Base-by-base conservation (phyloP, 2,113 vertebrate species). In the Rhipidura dahli region DNA sequence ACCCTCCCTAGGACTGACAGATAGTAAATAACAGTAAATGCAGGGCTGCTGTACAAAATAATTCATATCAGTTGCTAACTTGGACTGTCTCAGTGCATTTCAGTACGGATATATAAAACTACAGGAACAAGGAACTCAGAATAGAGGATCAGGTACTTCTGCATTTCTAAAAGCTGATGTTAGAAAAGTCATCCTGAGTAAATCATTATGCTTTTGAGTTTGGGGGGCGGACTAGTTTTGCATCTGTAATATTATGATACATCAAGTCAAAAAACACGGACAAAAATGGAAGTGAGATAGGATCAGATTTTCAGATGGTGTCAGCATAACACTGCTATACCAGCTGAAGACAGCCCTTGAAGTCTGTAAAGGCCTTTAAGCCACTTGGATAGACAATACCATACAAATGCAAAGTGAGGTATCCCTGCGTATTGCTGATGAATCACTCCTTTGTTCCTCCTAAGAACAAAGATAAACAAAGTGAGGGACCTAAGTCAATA, bases 381-480 rank as follows among this genome's bases (percentile, higher is more conserved):
- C 35, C 63, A 83, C 82, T 83, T 70, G 73, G 69, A 47, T 71
- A 83, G 82, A 94, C n/a, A 76, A 59, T 63, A 73, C 35, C n/a
- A 83, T 60, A 89, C 69, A 91, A 94, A 91, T 70, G 79, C 91
- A 93, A 95, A 93, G 60, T 63, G 30, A 85, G 65, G 51, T 56
- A 87, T 71, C 49, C 65, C 72, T 81, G 6, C 16, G 14, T 76
- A 53, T 14, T 68, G 49, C 31, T 81, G 64, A 73, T 96, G 89
- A 96, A 89, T 85, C 57, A 79, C 57, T 84, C 70, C 80, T 80
- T 94, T 92, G 65, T 79, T 82, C 72, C 40, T 76, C 65, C 68
- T 89, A 82, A 82, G 69, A 86, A 24, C 54, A 92, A 93, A 87
- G 72, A 37, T 64, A 84, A 92, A 94, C 59, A 83, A 93, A 88